These are phyloP conservation scores for Abrostola triplasia DNA, from an alignment of 2,888 invertebrate genomes.

Conservation along the genomic window DNA sequence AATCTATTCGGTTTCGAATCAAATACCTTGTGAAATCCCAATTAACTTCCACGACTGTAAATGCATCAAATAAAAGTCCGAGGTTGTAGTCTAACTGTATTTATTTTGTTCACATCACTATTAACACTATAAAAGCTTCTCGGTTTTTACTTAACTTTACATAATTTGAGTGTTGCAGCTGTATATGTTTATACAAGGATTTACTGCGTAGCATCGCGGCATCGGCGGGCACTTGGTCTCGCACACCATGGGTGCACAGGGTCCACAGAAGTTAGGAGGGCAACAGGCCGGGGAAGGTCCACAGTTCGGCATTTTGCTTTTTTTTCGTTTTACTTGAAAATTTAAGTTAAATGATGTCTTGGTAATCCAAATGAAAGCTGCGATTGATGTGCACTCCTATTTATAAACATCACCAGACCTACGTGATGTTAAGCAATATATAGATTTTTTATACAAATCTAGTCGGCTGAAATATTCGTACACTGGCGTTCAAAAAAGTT, in stretches of 20 bases:
- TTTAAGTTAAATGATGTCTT: slow-evolving; percentile 19
- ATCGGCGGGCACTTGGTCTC: slow-evolving; percentile 62
- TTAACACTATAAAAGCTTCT: slow-evolving; percentile 23
- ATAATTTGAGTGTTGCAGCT: slow-evolving; percentile 83
- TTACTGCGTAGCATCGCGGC: slow-evolving; percentile 68
- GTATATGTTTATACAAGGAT: slow-evolving; percentile 84
- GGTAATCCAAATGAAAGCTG: slow-evolving; percentile 49
- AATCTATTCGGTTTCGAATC: not conserved
- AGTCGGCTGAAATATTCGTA: slow-evolving; percentile 17
- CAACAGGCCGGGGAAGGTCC: slow-evolving; percentile 19
- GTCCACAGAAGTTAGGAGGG: slow-evolving; percentile 38
- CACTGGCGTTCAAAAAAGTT: no score
- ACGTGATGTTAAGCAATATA: slow-evolving; percentile 46
- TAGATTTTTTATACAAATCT: slow-evolving; percentile 52
- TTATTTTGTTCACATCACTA: slow-evolving; percentile 42
- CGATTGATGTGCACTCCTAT: slow-evolving; percentile 45
- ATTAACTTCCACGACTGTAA: no score
- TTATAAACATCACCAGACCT: slow-evolving; percentile 57
- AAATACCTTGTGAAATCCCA: not conserved
- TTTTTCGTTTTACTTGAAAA: slow-evolving; percentile 43
- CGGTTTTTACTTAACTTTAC: slow-evolving; percentile 59
- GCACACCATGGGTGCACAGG: slow-evolving; percentile 58
- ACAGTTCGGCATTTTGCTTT: slow-evolving; percentile 50
- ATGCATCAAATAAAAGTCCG: slow-evolving; percentile 22
- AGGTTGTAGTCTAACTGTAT: slow-evolving; percentile 18